Evolutionary conservation across 2,797 vertebrate genomes (phyloP), one percentile per base, ranked within the genome.

Genomic region (Mus minutoides): DNA sequence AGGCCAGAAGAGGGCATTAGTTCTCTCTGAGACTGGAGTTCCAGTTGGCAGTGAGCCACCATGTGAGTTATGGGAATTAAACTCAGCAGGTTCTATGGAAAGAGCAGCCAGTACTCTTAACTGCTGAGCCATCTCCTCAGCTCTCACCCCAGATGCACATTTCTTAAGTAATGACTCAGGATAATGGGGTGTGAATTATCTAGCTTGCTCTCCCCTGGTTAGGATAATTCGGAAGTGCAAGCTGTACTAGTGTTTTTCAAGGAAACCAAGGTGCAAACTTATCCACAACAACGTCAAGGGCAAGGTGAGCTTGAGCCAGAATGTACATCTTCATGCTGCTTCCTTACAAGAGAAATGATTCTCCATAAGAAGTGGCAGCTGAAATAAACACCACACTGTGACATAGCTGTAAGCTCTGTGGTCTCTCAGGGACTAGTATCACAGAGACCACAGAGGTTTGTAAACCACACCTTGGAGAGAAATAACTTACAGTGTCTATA

Each of bases 321-420:
- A 92, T 6, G 3, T 58, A 64, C 46, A 62, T 19, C 31, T 85
- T 37, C 6, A 31, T 1, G 19, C 19, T 64, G 13, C 62, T 92
- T 93, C 40, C 67, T 96, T 95, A 26, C 56, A 21, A 90, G 92
- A 86, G 37, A 92, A 88, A 76, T 16, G 29, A 0, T 82, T 88
- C 67, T 78, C 12, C 62, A n/a, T 91, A 84, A 75, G 60, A 88
- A 92, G 34, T 54, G 5, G 58, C 56, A 92, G 34, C 46, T 94
- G 75, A 91, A 79, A 75, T 67, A 71, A 85, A 54, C 6, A 84
- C 10, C 52, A n/a, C 11, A 13, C 14, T 88, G 12, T 75, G 54
- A 86, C 37, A 88, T 46, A 62, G 26, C 24, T 77, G 34, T 73
- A 73, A 75, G 17, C 9, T 43, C 21, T 10, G 85, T 82, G 43